Evolutionary conservation across 2,797 vertebrate genomes (phyloP).

Genomic region (Phrynocephalus forsythii): DNA sequence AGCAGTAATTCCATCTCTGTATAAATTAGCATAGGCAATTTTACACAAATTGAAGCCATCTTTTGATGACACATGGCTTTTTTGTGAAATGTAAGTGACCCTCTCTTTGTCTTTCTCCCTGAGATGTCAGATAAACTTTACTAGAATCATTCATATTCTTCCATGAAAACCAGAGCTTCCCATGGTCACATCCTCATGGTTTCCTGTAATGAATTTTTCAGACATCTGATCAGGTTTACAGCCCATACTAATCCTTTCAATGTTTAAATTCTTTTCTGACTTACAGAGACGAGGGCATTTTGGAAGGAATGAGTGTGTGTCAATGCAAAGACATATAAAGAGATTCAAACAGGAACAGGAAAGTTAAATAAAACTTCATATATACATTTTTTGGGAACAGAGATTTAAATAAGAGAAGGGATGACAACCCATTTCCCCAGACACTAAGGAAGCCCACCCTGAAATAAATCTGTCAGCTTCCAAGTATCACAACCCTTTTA

Average conservation of each 20-base stretch:
- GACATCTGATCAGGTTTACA: constrained; percentile 9
- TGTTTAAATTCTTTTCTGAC: constrained; percentile 10
- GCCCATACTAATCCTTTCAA: constrained; percentile 1
- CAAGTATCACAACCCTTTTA: no score
- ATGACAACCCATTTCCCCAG: no score
- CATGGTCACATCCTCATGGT: constrained; percentile 4
- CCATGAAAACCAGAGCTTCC: constrained; percentile 20
- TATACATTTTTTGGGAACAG: constrained; percentile 6
- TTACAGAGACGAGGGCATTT: neutral
- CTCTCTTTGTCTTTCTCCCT: neutral
- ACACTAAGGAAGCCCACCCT: no score
- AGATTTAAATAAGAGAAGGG: constrained; percentile 9
- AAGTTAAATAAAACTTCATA: constrained; percentile 1
- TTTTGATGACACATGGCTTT: no score
- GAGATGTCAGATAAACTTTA: neutral
- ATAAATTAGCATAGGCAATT: no score
- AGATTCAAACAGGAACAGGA: neutral
- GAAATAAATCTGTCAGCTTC: no score
- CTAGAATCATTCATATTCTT: neutral
- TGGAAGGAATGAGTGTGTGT: neutral
- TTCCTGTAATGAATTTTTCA: neutral
- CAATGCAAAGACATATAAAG: neutral
- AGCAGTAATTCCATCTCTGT: no score
- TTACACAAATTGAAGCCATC: no score
- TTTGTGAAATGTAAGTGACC: neutral